These are phyloP conservation scores for Catamblyrhynchus diadema DNA, from an alignment of 2,797 vertebrate genomes.

Conservation along the genomic window DNA sequence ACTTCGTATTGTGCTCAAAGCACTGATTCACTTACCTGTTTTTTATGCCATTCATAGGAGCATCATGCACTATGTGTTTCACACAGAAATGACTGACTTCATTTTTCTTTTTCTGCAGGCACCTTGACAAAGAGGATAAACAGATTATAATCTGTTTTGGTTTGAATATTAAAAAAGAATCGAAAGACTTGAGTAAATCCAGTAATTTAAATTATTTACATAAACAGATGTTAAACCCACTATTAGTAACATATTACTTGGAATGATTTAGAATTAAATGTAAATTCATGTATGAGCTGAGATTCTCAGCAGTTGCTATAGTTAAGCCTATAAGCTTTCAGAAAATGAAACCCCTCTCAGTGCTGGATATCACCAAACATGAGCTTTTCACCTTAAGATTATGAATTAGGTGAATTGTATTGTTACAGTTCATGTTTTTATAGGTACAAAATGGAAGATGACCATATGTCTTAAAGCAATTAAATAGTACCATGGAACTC, in stretches of 20 bases:
- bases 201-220: conserved; percentile 17
- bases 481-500: not conserved
- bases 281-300: not conserved
- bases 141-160: not conserved
- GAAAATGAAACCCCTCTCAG: not conserved
- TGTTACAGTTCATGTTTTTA: not conserved
- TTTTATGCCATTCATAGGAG: not conserved
- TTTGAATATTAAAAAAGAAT: conserved; percentile 10
- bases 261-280: not conserved
- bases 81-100: not conserved
- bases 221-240: not conserved
- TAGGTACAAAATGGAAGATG: not conserved
- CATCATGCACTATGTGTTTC: not conserved
- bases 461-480: not conserved
- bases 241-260: conserved; percentile 16
- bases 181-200: not conserved
- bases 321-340: not conserved
- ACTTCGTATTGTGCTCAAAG: not conserved
- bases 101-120: conserved; percentile 31
- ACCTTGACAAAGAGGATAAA: conserved; percentile 36
- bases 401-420: not conserved
- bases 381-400: not conserved
- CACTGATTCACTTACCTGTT: not conserved
- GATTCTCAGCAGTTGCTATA: not conserved
- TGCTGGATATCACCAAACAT: not conserved